Base-by-base conservation (phyloP, 2,888 invertebrate species). In the Lamproptera curius region DNA sequence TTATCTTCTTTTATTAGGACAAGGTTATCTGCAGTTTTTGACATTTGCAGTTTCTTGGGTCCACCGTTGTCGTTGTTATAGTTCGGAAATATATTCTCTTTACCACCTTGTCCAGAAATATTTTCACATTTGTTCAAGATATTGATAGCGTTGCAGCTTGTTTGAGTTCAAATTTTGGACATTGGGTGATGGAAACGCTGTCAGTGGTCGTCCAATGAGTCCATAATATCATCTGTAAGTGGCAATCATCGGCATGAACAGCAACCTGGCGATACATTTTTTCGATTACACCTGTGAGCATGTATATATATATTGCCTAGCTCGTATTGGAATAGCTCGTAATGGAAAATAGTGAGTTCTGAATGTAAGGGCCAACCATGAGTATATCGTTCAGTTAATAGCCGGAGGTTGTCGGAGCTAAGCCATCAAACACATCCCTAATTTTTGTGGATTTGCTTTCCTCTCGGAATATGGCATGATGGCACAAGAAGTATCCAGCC, bases 381-480 rank as follows among this genome's bases (percentile, higher is more conserved):
- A 67, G 55, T 0, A 56, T 46, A 16, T 73, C 66, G 35, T 76
- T 77, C 1, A 75, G 35, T 2, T 72, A 70, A 3, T 44, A 14
- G 0, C 65, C 68, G 0, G 57, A 54, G 0, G 53, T 35, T 1
- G 66, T 44, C 16, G 50, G 53, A 2, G 56, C 55, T 0, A 67
- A 67, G 0, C 61, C 69, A 28, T 71, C 64, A 51, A 68, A 70
- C 0, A 73, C 70, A 0, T n/a, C n/a, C n/a, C n/a, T n/a, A n/a
- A n/a, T n/a, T n/a, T n/a, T n/a, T n/a, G n/a, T n/a, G n/a, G n/a
- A n/a, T n/a, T n/a, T n/a, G n/a, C n/a, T n/a, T n/a, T n/a, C n/a
- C n/a, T n/a, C n/a, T n/a, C n/a, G n/a, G n/a, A n/a, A 72, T 67
- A 4, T 68, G 41, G 64, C 59, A 43, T 73, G 73, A 56, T 78